A percentile compares a stretch with the other conserved stretches of the same genome.
Conservation (phyloP, 2,888 invertebrate species). For the Camptogramma bilineatum region DNA sequence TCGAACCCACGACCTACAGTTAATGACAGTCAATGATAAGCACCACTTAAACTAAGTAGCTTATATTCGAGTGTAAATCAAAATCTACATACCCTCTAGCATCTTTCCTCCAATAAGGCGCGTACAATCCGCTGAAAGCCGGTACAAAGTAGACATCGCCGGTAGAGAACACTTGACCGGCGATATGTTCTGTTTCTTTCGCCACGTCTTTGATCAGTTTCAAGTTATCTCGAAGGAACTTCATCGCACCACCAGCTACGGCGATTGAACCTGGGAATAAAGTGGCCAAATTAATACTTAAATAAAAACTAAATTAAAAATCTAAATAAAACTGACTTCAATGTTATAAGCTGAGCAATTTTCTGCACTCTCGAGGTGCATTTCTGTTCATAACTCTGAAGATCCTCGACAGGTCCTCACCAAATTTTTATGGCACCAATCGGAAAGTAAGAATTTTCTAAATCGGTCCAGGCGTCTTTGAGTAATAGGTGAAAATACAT, state of each 20-base stretch:
- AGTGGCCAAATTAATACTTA: no score
- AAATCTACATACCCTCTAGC: slow-evolving; percentile 90
- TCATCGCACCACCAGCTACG: slow-evolving; percentile 95
- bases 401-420: no score
- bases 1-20: no score
- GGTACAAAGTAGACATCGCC: slow-evolving; percentile 99
- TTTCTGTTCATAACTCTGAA: no score
- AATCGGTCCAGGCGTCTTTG: no score
- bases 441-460: no score
- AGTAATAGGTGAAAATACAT: no score
- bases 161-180: slow-evolving; percentile 92
- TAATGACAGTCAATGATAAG: no score
- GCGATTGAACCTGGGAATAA: slow-evolving; percentile 91
- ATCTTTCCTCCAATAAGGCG: slow-evolving; percentile 99
- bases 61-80: neutral
- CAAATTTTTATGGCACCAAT: no score
- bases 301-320: neutral
- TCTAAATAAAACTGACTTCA: neutral
- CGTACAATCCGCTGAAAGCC: slow-evolving; percentile 98
- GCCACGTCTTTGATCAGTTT: slow-evolving; percentile 91
- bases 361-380: no score
- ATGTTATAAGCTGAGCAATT: no score
- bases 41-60: no score
- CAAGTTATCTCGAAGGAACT: slow-evolving; percentile 97
- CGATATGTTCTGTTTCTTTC: slow-evolving; percentile 89